A percentile compares a stretch with the other conserved stretches of the same genome.
phyloP scores from a whole-genome alignment of 2,113 vertebrate species.

The Suncus etruscus region DNA sequence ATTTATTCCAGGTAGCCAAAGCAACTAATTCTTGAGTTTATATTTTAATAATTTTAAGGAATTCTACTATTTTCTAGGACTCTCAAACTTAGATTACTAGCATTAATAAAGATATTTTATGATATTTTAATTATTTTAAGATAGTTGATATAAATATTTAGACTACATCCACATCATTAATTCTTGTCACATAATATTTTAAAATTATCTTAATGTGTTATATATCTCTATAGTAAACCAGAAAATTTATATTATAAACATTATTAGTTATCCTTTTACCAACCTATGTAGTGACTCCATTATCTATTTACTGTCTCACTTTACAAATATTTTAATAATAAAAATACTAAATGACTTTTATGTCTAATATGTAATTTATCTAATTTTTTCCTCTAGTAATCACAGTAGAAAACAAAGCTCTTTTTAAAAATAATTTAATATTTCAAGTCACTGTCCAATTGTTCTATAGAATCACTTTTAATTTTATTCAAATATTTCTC shows the following conservation, averaged over 20 bases:
- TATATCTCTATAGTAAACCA: constrained; percentile 43
- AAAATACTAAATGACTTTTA: neutral
- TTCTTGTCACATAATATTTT: constrained; percentile 5
- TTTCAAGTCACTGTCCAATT: neutral
- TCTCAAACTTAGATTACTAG: constrained; percentile 34
- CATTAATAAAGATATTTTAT: constrained; percentile 16
- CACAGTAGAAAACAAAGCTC: neutral
- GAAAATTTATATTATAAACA: constrained; percentile 32
- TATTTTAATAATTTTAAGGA: constrained; percentile 40
- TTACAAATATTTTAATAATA: constrained; percentile 31
- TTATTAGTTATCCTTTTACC: constrained; percentile 43
- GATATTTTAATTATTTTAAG: too few relatives aligned
- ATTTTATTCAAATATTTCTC: neutral
- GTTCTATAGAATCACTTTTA: neutral
- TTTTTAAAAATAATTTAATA: constrained; percentile 16
- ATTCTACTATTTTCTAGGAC: neutral
- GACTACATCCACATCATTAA: neutral
- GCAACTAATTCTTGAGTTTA: constrained; percentile 37
- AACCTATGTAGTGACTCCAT: neutral
- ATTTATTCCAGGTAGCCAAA: neutral
- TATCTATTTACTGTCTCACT: neutral
- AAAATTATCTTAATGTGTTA: constrained; percentile 45
- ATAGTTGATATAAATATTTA: too few relatives aligned
- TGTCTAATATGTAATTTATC: neutral
- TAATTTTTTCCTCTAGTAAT: neutral